A percentile compares a stretch with the other conserved stretches of the same genome.
Conservation (phyloP, 2,888 invertebrate genomes). For the Creontiades dilutus region DNA sequence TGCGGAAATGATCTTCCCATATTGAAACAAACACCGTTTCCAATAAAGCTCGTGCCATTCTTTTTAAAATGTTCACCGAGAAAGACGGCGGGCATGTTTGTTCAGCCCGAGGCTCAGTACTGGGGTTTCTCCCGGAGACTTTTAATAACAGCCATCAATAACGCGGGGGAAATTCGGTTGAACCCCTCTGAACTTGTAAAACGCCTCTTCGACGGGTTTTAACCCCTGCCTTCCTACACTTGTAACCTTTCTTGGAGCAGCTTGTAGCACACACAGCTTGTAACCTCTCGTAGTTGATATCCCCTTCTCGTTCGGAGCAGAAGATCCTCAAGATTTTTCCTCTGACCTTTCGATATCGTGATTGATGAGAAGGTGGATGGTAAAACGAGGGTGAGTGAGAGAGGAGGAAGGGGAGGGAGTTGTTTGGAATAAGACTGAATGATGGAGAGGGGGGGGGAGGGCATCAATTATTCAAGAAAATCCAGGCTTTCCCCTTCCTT, state of each 20-base stretch:
- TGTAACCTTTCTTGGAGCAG: not conserved
- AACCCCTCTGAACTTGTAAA: constrained; percentile 18
- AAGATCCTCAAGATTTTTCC: not conserved
- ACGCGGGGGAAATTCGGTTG: not conserved
- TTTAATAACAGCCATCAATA: constrained; percentile 50
- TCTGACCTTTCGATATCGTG: constrained; percentile 38
- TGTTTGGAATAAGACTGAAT: too few relatives aligned
- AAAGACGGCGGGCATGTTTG: not conserved
- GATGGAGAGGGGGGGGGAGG: not conserved
- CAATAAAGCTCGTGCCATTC: not conserved
- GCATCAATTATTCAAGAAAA: constrained; percentile 38
- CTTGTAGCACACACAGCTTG: not conserved
- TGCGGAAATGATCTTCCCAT: too few relatives aligned
- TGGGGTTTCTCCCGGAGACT: not conserved
- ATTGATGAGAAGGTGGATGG: constrained; percentile 21
- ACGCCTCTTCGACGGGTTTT: not conserved
- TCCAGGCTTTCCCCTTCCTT: not conserved
- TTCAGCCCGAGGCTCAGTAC: not conserved
- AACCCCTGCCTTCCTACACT: not conserved
- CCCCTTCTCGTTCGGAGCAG: not conserved
- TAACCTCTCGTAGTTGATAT: not conserved
- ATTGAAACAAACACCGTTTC: too few relatives aligned
- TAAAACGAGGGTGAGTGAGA: too few relatives aligned
- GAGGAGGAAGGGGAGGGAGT: too few relatives aligned
- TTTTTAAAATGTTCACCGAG: not conserved